Conservation (phyloP, 1,140 invertebrate species). For the fruit fly (Drosophila melanogaster) region Release_6_plus_ISO1_MT NT_033777.3:19991501-19992000, state of each 20-base stretch:
- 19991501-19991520: slow-evolving; percentile 69
- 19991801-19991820: slow-evolving; percentile 5
- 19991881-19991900: slow-evolving; percentile 30
- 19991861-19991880: slow-evolving; percentile 14
- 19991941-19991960: slow-evolving; percentile 20
- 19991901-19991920: slow-evolving; percentile 75
- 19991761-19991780: slow-evolving; percentile 61
- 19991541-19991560: slow-evolving; percentile 21
- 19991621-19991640: slow-evolving; percentile 48
- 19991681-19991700: slow-evolving; percentile 19
- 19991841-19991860: slow-evolving; percentile 27
- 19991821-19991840: slow-evolving; percentile 22
- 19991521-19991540: slow-evolving; percentile 42
- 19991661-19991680: slow-evolving; percentile 55
- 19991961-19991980: slow-evolving; percentile 5
- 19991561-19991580: slow-evolving; percentile 28
- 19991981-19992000: slow-evolving; percentile 32
- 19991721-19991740: slow-evolving; percentile 59
- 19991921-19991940: slow-evolving; percentile 54
- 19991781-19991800: slow-evolving; percentile 18
- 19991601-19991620: slow-evolving; percentile 69
- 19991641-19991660: slow-evolving; percentile 49
- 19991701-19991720: slow-evolving; percentile 64
- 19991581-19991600: slow-evolving; percentile 63
- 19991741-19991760: slow-evolving; percentile 55